phyloP scores from a whole-genome alignment of 2,797 vertebrate genomes.

The Amphiprion clarkii region DNA sequence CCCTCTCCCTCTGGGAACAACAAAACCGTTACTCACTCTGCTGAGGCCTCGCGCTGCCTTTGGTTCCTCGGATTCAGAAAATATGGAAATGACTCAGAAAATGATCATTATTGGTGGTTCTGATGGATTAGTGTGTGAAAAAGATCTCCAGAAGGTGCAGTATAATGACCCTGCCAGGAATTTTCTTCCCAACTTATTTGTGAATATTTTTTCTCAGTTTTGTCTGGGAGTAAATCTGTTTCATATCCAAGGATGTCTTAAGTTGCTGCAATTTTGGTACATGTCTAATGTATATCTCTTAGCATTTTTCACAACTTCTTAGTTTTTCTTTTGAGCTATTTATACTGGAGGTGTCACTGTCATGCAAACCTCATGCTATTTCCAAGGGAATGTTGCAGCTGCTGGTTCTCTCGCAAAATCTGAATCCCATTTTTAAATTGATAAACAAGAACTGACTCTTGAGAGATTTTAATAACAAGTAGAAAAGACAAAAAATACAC shows the following conservation, averaged over 20 bases:
- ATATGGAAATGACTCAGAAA: slow-evolving; percentile 9
- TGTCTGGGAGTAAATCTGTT: neutral
- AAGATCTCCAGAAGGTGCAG: neutral
- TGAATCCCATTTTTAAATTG: neutral
- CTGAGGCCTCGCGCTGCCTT: slow-evolving; percentile 27
- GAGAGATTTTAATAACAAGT: no score
- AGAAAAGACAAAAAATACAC: no score
- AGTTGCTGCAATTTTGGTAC: slow-evolving; percentile 1
- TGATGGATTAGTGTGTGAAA: neutral
- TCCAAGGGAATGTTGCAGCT: neutral
- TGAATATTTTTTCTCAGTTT: neutral
- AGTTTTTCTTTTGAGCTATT: neutral
- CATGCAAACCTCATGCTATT: neutral
- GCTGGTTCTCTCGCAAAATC: neutral
- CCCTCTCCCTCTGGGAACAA: slow-evolving; percentile 39
- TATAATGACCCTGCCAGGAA: neutral
- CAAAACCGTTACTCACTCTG: slow-evolving; percentile 47
- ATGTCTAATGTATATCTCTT: neutral
- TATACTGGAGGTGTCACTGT: neutral
- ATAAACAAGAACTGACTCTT: no score
- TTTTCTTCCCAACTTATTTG: neutral
- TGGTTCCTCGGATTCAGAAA: neutral
- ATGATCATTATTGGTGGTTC: slow-evolving; percentile 15
- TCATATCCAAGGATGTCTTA: neutral
- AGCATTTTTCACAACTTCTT: neutral